Base-by-base conservation (phyloP, 2,797 vertebrate species). In the Florisuga fusca region DNA sequence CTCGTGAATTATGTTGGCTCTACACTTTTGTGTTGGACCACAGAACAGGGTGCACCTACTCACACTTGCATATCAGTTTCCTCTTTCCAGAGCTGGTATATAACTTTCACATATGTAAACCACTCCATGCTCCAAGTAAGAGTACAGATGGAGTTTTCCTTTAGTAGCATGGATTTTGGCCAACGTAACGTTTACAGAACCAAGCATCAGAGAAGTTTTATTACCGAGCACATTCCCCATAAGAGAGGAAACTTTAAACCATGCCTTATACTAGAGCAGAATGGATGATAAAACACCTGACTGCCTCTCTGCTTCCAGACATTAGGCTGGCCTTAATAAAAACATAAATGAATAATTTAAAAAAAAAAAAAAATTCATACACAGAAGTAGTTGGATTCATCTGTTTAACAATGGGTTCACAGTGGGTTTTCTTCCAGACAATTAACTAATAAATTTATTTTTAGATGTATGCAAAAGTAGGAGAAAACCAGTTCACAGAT, bases 11-110 rank as follows among this genome's bases (percentile, higher is more conserved):
- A 43, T 7, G 8, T n/a, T 80, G 72, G 25, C 36, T 67, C 6
- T 21, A 76, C 1, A 1, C 27, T 21, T 1, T 0, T 31, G n/a
- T 62, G 2, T 3, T 58, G 53, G n/a, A 48, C 22, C 46, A 46
- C 53, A 84, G 41, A 63, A 68, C 22, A 54, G 16, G 57, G 13
- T 7, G 23, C 26, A 27, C 12, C 14, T 67, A 57, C 61, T 33
- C n/a, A 9, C 31, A n/a, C 31, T 21, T 27, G 15, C 7, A 1
- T 2, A 36, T 22, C 54, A 13, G 22, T 29, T n/a, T 82, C 41
- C 26, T 18, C 9, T 82, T 69, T 73, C 57, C 55, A 57, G 45
- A 27, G 46, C 27, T 77, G 17, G 14, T 58, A 31, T 15, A 12
- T 31, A 87, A 20, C 27, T 85, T 91, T 11, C 25, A 62, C 16